phyloP scores from a whole-genome alignment of 2,113 vertebrate species.

The Herpailurus yagouaroundi region DNA sequence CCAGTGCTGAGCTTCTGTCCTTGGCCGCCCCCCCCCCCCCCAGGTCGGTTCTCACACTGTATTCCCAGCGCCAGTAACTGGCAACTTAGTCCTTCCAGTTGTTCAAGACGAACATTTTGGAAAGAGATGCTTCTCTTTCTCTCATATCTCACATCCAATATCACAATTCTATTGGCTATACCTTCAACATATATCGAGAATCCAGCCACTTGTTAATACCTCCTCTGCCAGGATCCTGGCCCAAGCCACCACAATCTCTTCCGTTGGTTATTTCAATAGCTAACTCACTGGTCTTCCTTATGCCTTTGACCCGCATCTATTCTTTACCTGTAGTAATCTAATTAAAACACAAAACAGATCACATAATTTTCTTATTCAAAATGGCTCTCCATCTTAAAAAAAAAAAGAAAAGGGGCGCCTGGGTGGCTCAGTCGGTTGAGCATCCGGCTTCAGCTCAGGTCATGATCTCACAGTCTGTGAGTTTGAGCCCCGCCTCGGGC shows the following conservation, averaged over 20 bases:
- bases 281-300: not conserved
- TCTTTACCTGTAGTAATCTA: not conserved
- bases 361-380: not conserved
- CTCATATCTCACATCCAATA: not conserved
- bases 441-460: too few species aligned
- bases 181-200: not conserved
- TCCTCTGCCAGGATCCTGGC: not conserved
- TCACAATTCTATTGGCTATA: not conserved
- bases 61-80: not conserved
- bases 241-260: not conserved
- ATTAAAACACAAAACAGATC: not conserved
- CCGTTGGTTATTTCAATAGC: not conserved
- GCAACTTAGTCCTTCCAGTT: not conserved
- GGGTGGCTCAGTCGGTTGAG: too few species aligned
- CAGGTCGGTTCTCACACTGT: not conserved
- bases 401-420: too few species aligned
- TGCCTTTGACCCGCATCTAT: not conserved
- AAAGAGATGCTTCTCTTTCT: not conserved
- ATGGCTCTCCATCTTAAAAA: not conserved
- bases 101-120: not conserved
- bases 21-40: fast-evolving
- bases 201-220: not conserved
- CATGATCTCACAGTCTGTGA: too few species aligned
- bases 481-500: too few species aligned
- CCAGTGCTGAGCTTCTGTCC: not conserved